These are phyloP conservation scores for Labroides dimidiatus DNA, from an alignment of 2,797 vertebrate genomes.

Conservation along the genomic window DNA sequence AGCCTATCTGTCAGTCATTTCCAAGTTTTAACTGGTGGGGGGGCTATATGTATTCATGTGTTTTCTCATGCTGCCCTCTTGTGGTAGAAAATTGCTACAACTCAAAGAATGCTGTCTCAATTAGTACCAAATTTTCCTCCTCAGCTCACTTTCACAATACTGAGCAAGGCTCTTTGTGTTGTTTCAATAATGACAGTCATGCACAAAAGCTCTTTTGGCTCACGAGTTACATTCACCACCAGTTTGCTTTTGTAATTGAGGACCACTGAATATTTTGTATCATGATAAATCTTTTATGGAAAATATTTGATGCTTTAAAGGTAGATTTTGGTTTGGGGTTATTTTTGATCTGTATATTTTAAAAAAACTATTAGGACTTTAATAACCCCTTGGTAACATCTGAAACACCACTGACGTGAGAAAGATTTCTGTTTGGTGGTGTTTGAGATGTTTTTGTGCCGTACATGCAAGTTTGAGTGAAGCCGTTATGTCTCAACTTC, in stretches of 20 bases:
- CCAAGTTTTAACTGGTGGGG: constrained; percentile 12
- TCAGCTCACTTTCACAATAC: constrained; percentile 79
- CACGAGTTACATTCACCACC: constrained; percentile 71
- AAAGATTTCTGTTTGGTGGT: constrained; percentile 31
- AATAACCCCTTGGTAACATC: constrained; percentile 28
- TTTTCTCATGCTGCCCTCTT: constrained; percentile 77
- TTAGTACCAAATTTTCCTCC: constrained; percentile 80
- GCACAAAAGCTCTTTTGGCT: constrained; percentile 77
- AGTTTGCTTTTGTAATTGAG: constrained; percentile 64
- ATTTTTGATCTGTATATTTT: constrained; percentile 46
- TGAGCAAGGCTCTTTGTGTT: constrained; percentile 75
- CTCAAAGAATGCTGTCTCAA: constrained; percentile 76
- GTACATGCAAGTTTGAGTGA: constrained; percentile 40
- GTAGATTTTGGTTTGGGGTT: constrained; percentile 50
- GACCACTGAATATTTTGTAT: constrained; percentile 71
- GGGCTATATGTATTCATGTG: constrained; percentile 12
- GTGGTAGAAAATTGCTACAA: constrained; percentile 64
- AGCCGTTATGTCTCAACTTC: constrained; percentile 49
- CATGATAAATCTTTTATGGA: constrained; percentile 59
- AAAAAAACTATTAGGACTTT: constrained; percentile 40
- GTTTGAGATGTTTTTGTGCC: constrained; percentile 43
- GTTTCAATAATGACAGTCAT: constrained; percentile 76
- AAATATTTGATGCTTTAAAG: constrained; percentile 73
- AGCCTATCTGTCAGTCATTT: constrained; percentile 27
- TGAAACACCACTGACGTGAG: constrained; percentile 35